Conservation (phyloP, 2,888 invertebrate genomes). For the Syrphus vitripennis region DNA sequence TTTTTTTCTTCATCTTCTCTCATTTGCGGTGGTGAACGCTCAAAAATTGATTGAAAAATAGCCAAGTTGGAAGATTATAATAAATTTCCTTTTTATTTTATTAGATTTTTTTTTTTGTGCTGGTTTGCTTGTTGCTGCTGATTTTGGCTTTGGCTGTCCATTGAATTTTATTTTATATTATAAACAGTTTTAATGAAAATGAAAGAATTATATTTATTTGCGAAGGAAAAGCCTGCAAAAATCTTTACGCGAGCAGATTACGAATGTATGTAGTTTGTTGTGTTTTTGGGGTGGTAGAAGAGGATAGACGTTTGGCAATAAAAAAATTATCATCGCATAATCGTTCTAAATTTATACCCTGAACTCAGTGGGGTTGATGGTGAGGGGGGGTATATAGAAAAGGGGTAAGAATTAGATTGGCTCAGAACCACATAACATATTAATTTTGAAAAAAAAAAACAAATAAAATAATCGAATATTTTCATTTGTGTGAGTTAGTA, state of each 20-base stretch:
- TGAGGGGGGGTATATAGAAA: neutral
- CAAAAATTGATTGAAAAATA: slow-evolving; percentile 50
- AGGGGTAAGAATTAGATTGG: neutral
- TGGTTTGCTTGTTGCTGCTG: slow-evolving; percentile 16
- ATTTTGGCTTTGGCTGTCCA: slow-evolving; percentile 52
- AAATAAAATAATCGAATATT: slow-evolving; percentile 25
- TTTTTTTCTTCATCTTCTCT: neutral
- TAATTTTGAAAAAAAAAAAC: slow-evolving; percentile 12
- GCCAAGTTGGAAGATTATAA: slow-evolving; percentile 40
- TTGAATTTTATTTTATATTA: slow-evolving; percentile 62
- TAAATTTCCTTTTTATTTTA: slow-evolving; percentile 38
- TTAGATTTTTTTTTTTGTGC: neutral
- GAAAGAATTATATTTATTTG: slow-evolving; percentile 34
- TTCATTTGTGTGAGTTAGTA: neutral
- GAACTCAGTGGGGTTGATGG: slow-evolving; percentile 17
- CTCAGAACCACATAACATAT: slow-evolving; percentile 27
- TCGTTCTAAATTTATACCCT: slow-evolving; percentile 57
- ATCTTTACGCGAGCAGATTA: neutral
- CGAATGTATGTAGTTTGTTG: slow-evolving; percentile 2
- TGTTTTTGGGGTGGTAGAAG: neutral
- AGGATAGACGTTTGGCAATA: slow-evolving; percentile 5
- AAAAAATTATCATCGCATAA: slow-evolving; percentile 44
- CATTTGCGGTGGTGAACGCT: slow-evolving; percentile 2
- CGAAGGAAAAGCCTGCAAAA: slow-evolving; percentile 6
- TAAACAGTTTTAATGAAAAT: slow-evolving; percentile 64